Evolutionary conservation across 2,113 vertebrate genomes (phyloP).

Genomic region (Lycaon pictus): DNA sequence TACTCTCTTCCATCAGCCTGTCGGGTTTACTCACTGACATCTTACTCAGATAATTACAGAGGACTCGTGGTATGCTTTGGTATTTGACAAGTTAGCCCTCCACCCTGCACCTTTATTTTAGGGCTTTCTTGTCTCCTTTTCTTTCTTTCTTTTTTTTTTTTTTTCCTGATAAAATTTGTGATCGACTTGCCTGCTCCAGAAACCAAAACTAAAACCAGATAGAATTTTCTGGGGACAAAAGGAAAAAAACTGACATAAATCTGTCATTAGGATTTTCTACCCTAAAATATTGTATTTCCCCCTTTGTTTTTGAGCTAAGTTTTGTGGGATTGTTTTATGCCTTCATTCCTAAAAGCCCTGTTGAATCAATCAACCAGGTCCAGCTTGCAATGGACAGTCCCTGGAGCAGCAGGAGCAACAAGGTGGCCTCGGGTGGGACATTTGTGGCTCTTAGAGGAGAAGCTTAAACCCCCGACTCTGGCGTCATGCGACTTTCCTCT

Average conservation of each 20-base stretch:
- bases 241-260: neutral
- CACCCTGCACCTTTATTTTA: fast-evolving
- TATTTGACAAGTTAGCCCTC: neutral
- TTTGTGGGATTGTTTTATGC: neutral
- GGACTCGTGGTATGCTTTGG: fast-evolving
- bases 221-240: neutral
- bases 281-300: neutral
- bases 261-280: fast-evolving
- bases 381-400: fast-evolving
- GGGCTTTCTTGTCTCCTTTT: neutral
- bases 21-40: fast-evolving
- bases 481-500: fast-evolving
- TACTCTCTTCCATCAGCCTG: fast-evolving
- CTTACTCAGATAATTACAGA: fast-evolving
- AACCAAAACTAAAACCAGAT: neutral
- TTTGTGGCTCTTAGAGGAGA: fast-evolving
- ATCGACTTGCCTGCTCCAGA: neutral
- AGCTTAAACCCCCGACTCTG: fast-evolving
- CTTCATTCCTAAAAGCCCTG: fast-evolving
- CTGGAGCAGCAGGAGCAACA: neutral
- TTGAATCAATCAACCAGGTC: fast-evolving
- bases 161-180: neutral
- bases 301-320: fast-evolving
- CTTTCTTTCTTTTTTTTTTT: too few species aligned
- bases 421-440: fast-evolving